These are phyloP conservation scores for Myrmophylax atrothorax DNA, from an alignment of 2,113 vertebrate species.

Conservation along the genomic window DNA sequence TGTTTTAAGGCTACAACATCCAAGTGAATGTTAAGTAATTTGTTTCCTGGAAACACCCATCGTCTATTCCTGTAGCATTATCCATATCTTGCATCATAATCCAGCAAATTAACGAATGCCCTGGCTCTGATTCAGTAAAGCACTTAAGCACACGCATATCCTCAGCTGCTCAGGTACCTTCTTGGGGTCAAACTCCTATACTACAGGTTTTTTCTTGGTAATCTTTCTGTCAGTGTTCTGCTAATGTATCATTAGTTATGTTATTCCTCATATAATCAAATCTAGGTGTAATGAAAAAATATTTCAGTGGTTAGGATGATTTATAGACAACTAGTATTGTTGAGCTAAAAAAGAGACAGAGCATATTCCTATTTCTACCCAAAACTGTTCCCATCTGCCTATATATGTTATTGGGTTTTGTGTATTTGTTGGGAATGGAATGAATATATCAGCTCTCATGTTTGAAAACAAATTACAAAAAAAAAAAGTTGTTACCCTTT, in stretches of 20 bases:
- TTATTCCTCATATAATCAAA: background rate
- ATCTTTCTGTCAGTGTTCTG: background rate
- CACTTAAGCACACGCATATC: background rate
- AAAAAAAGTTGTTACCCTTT: background rate
- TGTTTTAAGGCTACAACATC: background rate
- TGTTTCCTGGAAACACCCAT: background rate
- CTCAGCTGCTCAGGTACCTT: background rate
- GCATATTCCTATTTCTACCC: background rate
- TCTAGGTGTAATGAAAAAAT: background rate
- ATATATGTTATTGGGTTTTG: background rate
- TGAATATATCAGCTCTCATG: background rate
- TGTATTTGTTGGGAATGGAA: background rate
- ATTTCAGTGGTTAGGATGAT: background rate
- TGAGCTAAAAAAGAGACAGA: background rate
- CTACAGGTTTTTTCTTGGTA: background rate
- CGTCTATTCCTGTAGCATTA: background rate
- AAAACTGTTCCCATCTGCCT: background rate
- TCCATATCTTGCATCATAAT: background rate
- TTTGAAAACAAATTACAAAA: background rate
- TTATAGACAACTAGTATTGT: background rate
- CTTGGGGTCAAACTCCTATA: background rate
- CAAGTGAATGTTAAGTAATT: background rate
- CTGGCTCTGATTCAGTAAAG: conserved; percentile 17
- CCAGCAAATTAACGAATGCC: background rate
- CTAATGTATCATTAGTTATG: background rate